These are phyloP conservation scores for Bombus difficillimus DNA, from an alignment of 1,140 invertebrate species.

Conservation along the genomic window DNA sequence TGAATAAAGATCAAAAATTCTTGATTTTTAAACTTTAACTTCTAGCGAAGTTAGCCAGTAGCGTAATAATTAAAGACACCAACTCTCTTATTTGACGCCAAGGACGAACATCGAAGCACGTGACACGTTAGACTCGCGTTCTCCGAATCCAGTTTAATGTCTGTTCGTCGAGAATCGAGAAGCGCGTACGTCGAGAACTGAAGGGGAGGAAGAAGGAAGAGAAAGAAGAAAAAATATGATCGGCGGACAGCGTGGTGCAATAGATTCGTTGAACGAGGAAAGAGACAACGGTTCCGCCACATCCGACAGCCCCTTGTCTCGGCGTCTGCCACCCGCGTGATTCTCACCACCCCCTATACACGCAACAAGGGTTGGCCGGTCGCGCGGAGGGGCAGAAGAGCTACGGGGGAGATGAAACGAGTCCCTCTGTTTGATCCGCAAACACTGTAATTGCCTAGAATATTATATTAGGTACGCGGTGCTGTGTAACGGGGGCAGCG, in stretches of 20 bases:
- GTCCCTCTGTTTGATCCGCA: conserved; percentile 82
- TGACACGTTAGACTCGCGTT: too few species aligned
- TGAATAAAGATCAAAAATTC: too few species aligned
- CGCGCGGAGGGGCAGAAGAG: conserved; percentile 47
- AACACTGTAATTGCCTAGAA: conserved; percentile 83
- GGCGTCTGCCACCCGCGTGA: conserved; percentile 70
- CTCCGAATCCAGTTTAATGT: too few species aligned
- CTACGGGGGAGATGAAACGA: conserved; percentile 70
- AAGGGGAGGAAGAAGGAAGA: not conserved
- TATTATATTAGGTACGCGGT: conserved; percentile 81
- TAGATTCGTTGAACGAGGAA: conserved; percentile 1
- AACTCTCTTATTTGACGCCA: too few species aligned
- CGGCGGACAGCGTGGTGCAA: not conserved
- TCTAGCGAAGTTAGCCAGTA: too few species aligned
- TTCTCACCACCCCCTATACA: conserved; percentile 68
- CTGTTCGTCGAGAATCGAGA: too few species aligned
- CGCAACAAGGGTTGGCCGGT: conserved; percentile 42
- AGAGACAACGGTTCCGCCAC: conserved; percentile 25
- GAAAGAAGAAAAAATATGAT: not conserved
- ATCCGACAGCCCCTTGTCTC: conserved; percentile 52
- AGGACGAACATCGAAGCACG: too few species aligned
- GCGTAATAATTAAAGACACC: too few species aligned
- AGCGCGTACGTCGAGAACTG: too few species aligned
- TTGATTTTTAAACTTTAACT: too few species aligned
- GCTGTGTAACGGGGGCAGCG: conserved; percentile 66